phyloP scores from a whole-genome alignment of 2,113 vertebrate genomes.

The Typhlomys cinereus region DNA sequence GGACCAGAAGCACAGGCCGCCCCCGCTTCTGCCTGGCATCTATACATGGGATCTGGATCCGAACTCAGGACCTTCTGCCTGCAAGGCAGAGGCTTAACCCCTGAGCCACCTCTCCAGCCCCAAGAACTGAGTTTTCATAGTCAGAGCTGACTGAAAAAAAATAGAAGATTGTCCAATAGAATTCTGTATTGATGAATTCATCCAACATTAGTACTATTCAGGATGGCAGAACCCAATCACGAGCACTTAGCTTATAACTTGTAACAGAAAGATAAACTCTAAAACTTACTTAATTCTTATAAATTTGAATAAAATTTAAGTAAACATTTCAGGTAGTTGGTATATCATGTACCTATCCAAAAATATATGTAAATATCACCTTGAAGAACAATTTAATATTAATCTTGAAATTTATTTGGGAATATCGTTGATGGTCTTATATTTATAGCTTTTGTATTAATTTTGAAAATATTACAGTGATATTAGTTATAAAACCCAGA shows the following conservation, averaged over 20 bases:
- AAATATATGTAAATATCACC: too few species aligned
- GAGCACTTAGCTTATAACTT: background rate
- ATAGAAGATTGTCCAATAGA: background rate
- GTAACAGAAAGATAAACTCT: background rate
- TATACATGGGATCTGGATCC: too few species aligned
- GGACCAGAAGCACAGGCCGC: too few species aligned
- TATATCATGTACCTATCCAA: too few species aligned
- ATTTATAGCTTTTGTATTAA: background rate
- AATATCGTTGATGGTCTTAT: background rate
- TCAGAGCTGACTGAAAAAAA: background rate
- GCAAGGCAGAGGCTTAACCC: too few species aligned
- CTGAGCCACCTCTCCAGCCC: too few species aligned
- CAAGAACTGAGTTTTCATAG: background rate
- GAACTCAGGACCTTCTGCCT: too few species aligned
- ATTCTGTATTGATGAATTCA: background rate
- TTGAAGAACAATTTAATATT: background rate
- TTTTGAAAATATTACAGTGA: background rate
- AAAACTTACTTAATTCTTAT: conserved; percentile 35
- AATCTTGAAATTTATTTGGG: background rate
- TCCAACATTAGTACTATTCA: background rate
- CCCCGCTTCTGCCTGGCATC: too few species aligned
- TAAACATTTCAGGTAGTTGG: background rate
- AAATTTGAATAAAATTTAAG: background rate
- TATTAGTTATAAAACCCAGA: background rate
- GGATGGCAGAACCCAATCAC: background rate